Base-by-base conservation (phyloP, 2,113 vertebrate species). In the Oxyruncus cristatus region DNA sequence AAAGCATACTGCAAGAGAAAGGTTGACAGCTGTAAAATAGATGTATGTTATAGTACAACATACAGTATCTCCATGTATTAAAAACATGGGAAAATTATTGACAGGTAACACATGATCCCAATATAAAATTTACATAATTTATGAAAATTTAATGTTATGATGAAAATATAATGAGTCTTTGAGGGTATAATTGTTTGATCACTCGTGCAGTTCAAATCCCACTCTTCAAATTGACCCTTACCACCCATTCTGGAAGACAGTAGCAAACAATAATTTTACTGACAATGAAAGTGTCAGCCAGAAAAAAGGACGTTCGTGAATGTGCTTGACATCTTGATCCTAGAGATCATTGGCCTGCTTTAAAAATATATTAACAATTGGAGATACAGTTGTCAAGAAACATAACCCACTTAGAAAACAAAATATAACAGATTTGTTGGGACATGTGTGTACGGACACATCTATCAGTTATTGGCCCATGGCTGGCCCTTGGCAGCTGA, bases 261-360 rank as follows among this genome's bases (percentile, higher is more conserved):
- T 28, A 72, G 11, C 21, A 78, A 97, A 82, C 11, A 92, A n/a
- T 66, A 84, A 95, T 95, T 97, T 96, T 92, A 59, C 44, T 93
- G 90, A 66, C 66, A 94, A 77, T 79, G 35, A 59, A 94, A 89
- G 42, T 62, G 50, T 87, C 71, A 39, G 14, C 16, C 42, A 76
- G 37, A 50, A 88, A 85, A 87, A 89, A 52, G 50, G 12, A n/a
- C 35, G 67, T 81, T 86, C 83, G 4, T 89, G 58, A 81, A 47
- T 63, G 28, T 55, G 39, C 11, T 97, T 95, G 23, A 39, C 75
- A 74, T 82, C 72, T 75, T 74, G 88, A 85, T 81, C 35, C 58
- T 92, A 76, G 5, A 95, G 55, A 89, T 68, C 65, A 71, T 39
- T 35, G 35, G 4, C 19, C 10, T 44, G 68, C 47, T 81, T 84